Percentiles rank a stretch among this genome's conserved stretches.
Conservation (phyloP, 1,140 invertebrate species). For the Doryteuthis pealeii region DNA sequence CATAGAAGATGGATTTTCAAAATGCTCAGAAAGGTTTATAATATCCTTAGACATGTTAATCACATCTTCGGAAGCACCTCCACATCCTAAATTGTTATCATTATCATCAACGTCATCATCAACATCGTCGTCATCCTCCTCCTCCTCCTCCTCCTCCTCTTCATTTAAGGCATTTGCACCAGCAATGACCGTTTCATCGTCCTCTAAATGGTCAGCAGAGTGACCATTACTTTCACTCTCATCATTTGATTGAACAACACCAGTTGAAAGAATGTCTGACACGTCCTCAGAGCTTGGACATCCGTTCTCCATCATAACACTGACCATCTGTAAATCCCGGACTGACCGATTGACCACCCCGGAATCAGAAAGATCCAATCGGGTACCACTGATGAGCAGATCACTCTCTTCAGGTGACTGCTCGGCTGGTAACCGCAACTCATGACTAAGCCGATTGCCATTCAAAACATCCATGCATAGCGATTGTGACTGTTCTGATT, state of each 20-base stretch:
- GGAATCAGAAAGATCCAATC: too few species aligned
- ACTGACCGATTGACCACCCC: too few species aligned
- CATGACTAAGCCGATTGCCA: neutral
- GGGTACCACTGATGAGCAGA: too few species aligned
- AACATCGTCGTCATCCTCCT: neutral
- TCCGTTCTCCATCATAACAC: too few species aligned
- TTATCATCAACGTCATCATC: neutral
- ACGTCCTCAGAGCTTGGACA: neutral
- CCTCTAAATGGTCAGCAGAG: too few species aligned
- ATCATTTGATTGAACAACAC: neutral
- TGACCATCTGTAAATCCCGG: too few species aligned
- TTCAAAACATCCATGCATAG: neutral
- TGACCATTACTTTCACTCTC: neutral
- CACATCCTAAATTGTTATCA: neutral
- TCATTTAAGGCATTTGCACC: neutral
- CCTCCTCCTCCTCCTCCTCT: neutral
- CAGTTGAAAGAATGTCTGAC: neutral
- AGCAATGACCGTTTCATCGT: neutral
- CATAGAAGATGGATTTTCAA: neutral
- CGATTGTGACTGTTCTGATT: neutral
- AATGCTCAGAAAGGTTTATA: neutral
- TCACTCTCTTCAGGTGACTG: too few species aligned
- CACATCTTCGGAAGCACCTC: neutral
- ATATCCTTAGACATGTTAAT: conserved; percentile 2
- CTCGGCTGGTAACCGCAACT: neutral